Evolutionary conservation across 1,140 invertebrate genomes (phyloP).

Genomic region (Drosophila takahashii): DNA sequence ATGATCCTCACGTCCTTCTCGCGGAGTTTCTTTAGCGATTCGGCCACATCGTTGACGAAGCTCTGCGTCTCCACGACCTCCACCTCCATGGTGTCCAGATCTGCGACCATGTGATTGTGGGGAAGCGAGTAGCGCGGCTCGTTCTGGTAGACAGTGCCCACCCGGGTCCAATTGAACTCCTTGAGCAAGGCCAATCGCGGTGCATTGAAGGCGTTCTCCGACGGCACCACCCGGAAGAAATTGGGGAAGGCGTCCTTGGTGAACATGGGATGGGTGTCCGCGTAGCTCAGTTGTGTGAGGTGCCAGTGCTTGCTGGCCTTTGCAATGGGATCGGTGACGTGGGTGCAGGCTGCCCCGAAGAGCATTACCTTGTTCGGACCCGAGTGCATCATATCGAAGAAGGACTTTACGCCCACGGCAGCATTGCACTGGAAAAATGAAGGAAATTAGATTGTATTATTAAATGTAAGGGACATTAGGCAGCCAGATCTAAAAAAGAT

Average conservation of each 20-base stretch:
- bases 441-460: neutral
- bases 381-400: conserved; percentile 99
- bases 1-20: conserved; percentile 98
- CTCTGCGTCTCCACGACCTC: conserved; percentile 96
- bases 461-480: neutral
- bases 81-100: conserved; percentile 93
- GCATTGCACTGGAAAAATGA: conserved; percentile 94
- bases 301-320: conserved; percentile 99
- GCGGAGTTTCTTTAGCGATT: conserved; percentile 93
- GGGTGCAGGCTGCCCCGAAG: conserved; percentile 98
- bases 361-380: conserved; percentile 96
- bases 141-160: conserved; percentile 98
- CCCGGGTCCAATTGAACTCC: conserved; percentile 98
- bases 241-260: conserved; percentile 97
- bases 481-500: neutral
- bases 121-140: conserved; percentile 97
- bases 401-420: conserved; percentile 98
- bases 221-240: conserved; percentile 98
- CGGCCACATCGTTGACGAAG: conserved; percentile 95
- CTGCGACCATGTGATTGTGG: conserved; percentile 95
- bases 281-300: conserved; percentile 98
- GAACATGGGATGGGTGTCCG: conserved; percentile 99
- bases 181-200: conserved; percentile 94
- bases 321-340: conserved; percentile 98
- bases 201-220: conserved; percentile 97